A percentile compares a stretch with the other conserved stretches of the same genome.
phyloP scores from a whole-genome alignment of 2,888 invertebrate genomes.

The Cheilosia vernalis region DNA sequence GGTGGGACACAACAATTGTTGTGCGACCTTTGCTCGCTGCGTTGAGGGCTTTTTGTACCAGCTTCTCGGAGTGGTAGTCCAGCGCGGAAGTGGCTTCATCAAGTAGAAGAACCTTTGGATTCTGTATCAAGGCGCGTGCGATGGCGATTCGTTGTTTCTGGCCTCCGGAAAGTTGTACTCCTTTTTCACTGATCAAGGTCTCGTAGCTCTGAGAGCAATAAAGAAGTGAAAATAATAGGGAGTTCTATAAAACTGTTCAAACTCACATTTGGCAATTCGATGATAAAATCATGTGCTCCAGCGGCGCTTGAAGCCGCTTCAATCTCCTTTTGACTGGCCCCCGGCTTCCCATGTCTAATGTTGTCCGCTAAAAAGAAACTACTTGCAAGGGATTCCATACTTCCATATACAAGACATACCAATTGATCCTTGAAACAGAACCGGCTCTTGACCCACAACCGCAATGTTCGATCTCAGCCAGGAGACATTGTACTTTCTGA shows the following conservation, averaged over 20 bases:
- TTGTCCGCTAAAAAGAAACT: slow-evolving; percentile 82
- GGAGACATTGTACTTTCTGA: slow-evolving; percentile 88
- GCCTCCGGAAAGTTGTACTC: slow-evolving; percentile 91
- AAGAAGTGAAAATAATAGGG: neutral
- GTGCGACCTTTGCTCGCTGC: slow-evolving; percentile 89
- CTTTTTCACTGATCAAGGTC: slow-evolving; percentile 90
- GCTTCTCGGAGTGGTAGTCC: slow-evolving; percentile 90
- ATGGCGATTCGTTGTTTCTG: slow-evolving; percentile 93
- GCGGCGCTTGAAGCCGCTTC: slow-evolving; percentile 88
- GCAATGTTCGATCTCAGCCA: slow-evolving; percentile 91
- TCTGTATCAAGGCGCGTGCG: slow-evolving; percentile 90
- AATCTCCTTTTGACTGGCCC: slow-evolving; percentile 87
- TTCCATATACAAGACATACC: slow-evolving; percentile 63
- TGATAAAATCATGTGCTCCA: slow-evolving; percentile 90
- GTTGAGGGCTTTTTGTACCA: slow-evolving; percentile 91
- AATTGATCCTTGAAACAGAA: slow-evolving; percentile 91
- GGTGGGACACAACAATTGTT: slow-evolving; percentile 89
- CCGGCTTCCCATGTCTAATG: slow-evolving; percentile 89
- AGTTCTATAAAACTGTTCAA: neutral
- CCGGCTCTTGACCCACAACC: slow-evolving; percentile 94
- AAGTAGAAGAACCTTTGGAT: slow-evolving; percentile 89
- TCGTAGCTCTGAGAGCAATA: slow-evolving; percentile 86
- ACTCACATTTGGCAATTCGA: slow-evolving; percentile 87
- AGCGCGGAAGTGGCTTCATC: slow-evolving; percentile 94
- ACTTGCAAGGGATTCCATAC: no score